Conservation (phyloP, 2,888 invertebrate species). For the Cyclophora albipunctata region DNA sequence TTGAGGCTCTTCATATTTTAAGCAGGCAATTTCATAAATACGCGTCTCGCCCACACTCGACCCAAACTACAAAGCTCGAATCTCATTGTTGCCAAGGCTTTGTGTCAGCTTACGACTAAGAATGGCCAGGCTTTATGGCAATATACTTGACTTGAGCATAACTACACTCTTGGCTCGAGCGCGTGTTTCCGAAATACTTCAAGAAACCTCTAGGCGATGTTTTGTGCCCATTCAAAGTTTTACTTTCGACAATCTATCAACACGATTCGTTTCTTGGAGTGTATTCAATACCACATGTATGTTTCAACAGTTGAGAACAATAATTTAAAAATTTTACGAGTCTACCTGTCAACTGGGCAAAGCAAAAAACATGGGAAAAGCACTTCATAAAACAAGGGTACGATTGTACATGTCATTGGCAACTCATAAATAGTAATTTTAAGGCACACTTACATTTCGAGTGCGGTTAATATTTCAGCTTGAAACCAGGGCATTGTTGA, state of each 20-base stretch:
- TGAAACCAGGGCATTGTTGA: slow-evolving; percentile 10
- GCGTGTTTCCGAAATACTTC: background rate
- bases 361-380: slow-evolving; percentile 38
- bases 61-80: slow-evolving; percentile 25
- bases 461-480: slow-evolving; percentile 6
- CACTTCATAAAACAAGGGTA: slow-evolving; percentile 32
- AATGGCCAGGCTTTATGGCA: slow-evolving; percentile 16
- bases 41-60: slow-evolving; percentile 41
- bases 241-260: slow-evolving; percentile 15
- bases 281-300: background rate
- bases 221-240: slow-evolving; percentile 7
- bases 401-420: slow-evolving; percentile 32
- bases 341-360: slow-evolving; percentile 37
- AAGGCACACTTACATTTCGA: slow-evolving; percentile 8
- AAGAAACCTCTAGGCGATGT: slow-evolving; percentile 9
- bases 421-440: slow-evolving; percentile 43
- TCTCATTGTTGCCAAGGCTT: slow-evolving; percentile 42
- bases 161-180: slow-evolving; percentile 10
- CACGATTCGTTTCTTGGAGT: slow-evolving; percentile 8
- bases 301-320: slow-evolving; percentile 13
- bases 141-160: slow-evolving; percentile 13
- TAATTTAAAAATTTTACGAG: slow-evolving; percentile 42
- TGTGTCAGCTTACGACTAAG: slow-evolving; percentile 37
- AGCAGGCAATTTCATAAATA: slow-evolving; percentile 37
- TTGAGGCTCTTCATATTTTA: slow-evolving; percentile 20